Conservation (phyloP, 2,797 vertebrate genomes). For the Xerus rutilus region DNA sequence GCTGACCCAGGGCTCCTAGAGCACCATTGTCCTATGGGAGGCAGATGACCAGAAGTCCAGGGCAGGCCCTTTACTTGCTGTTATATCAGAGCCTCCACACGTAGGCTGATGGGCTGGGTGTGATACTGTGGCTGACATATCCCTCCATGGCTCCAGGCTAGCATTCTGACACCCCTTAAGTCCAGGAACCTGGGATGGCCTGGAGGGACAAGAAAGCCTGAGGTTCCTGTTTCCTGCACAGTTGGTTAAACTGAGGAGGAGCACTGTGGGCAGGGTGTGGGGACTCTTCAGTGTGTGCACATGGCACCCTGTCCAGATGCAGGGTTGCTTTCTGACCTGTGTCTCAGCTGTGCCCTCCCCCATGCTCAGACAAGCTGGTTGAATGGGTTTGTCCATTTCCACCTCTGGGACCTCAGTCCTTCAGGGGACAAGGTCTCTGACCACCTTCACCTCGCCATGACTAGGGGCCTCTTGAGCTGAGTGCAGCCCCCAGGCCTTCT, state of each 20-base stretch:
- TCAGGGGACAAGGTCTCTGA: not conserved
- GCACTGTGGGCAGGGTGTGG: not conserved
- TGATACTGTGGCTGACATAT: no score
- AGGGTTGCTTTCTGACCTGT: not conserved
- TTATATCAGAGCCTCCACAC: not conserved
- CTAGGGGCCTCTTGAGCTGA: not conserved
- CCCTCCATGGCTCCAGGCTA: not conserved
- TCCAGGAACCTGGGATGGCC: not conserved
- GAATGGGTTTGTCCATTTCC: not conserved
- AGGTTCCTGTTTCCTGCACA: not conserved
- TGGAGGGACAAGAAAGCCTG: not conserved
- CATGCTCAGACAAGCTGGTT: rapidly evolving
- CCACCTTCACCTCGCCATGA: no score
- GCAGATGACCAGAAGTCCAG: not conserved
- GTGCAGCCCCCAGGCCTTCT: not conserved
- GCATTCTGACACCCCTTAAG: not conserved
- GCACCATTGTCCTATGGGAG: not conserved
- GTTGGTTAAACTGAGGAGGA: rapidly evolving
- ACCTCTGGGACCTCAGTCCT: not conserved
- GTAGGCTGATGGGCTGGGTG: no score
- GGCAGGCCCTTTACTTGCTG: not conserved
- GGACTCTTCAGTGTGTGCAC: not conserved
- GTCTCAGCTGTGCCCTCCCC: no score
- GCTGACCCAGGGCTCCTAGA: not conserved
- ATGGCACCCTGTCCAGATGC: not conserved